Base-by-base conservation (phyloP, 2,113 vertebrate species). In the Ahaetulla prasina region DNA sequence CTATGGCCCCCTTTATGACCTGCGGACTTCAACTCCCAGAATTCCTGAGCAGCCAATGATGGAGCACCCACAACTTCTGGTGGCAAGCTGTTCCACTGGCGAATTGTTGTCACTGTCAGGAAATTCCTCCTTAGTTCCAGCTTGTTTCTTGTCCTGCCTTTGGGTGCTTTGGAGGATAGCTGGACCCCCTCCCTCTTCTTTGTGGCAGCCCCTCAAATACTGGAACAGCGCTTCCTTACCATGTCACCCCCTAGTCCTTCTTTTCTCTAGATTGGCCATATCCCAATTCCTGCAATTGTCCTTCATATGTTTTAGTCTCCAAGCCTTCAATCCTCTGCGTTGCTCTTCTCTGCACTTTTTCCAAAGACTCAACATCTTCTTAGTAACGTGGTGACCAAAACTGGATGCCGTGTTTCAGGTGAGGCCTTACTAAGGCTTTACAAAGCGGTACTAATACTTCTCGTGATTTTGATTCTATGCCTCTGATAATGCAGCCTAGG, bases 81-180 rank as follows among this genome's bases (percentile, higher is more conserved):
- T 2, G 54, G 8, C 54, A 2, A 25, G 54, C 54, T 55, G 54
- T 55, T 23, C 54, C 54, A 23, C 22, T 2, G 54, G 54, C 5
- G 2, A 55, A 55, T 3, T 55, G 22, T 55, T 23, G 20, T 55
- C 22, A 55, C 54, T 23, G 22, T 1, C 0, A 8, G 22, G 54
- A 55, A 23, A 1, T 55, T 23, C 0, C 54, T 55, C 22, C 22
- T 57, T 25, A 55, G 0, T 55, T 55, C 54, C 1, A 55, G 2
- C 0, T 10, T 57, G 55, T 8, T 25, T 57, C 55, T 57, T 57
- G 23, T 57, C 8, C 23, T 25, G 23, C 55, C 23, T 3, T 25
- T 8, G 0, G 8, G 8, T 0, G 23, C 8, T 25, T 57, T 57
- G 55, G 8, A 57, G 23, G 3, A 57, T 25, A 57, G 2, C 0